phyloP scores from a whole-genome alignment of 2,888 invertebrate species.

The Rhamnusium bicolor region DNA sequence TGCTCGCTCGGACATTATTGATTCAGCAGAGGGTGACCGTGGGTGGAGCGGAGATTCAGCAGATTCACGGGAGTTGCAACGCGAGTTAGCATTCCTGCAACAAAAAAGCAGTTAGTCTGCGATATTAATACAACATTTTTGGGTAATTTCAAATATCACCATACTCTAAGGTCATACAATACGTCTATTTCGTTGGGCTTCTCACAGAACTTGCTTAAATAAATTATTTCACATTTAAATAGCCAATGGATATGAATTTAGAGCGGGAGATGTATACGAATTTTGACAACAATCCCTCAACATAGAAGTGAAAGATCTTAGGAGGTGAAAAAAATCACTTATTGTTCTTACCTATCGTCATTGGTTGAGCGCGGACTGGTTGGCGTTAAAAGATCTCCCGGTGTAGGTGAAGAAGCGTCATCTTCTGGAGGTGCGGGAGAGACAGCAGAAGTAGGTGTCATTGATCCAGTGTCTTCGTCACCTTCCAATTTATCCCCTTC shows the following conservation, averaged over 20 bases:
- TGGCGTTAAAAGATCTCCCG: slow-evolving; percentile 67
- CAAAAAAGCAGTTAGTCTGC: slow-evolving; percentile 69
- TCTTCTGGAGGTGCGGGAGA: slow-evolving; percentile 68
- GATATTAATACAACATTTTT: no score
- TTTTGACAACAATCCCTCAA: no score
- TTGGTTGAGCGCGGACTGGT: slow-evolving; percentile 65
- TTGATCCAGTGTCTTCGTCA: slow-evolving; percentile 70
- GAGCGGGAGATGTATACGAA: no score
- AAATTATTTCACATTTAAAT: no score
- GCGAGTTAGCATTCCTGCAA: slow-evolving; percentile 85
- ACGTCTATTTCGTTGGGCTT: no score
- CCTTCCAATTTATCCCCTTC: slow-evolving; percentile 70
- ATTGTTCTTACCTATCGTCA: slow-evolving; percentile 60
- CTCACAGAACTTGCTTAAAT: no score
- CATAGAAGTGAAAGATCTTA: no score
- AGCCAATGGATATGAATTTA: no score
- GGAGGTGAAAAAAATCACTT: no score
- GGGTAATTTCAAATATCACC: no score
- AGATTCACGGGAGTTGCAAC: slow-evolving; percentile 88
- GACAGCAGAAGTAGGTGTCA: slow-evolving; percentile 69
- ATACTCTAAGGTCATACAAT: no score
- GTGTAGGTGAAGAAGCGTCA: slow-evolving; percentile 66
- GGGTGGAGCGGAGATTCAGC: slow-evolving; percentile 74
- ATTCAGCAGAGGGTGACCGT: slow-evolving; percentile 85
- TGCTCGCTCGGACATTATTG: slow-evolving; percentile 80